Conservation (phyloP, 2,888 invertebrate species). For the Ophion ellenae region DNA sequence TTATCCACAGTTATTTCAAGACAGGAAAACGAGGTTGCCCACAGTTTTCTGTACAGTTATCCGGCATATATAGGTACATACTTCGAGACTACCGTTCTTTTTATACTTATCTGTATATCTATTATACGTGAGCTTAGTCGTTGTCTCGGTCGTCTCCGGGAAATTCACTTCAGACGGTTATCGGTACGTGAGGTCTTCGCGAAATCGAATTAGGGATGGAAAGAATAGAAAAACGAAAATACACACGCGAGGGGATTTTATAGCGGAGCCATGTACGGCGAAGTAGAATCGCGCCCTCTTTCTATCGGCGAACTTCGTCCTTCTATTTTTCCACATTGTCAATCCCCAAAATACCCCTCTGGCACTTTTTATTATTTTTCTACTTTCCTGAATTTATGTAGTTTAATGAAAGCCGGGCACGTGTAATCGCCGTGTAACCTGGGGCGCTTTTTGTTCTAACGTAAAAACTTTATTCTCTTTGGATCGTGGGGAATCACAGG, state of each 20-base stretch:
- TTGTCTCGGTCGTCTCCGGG: constrained; percentile 20
- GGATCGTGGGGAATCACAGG: too few relatives aligned
- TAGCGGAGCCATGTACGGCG: constrained; percentile 2
- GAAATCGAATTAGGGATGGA: constrained; percentile 48
- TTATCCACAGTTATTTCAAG: constrained; percentile 61
- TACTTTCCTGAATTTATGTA: constrained; percentile 5
- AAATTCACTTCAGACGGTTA: constrained; percentile 62
- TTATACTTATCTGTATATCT: constrained; percentile 30
- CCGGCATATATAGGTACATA: neutral
- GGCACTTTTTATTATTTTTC: constrained; percentile 21
- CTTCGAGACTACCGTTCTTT: constrained; percentile 11
- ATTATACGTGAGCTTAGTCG: constrained; percentile 40
- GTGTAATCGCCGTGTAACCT: neutral
- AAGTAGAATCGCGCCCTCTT: constrained; percentile 13
- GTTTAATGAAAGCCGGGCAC: constrained; percentile 13
- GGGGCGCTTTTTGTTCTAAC: neutral
- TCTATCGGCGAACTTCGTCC: neutral
- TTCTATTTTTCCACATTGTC: constrained; percentile 23
- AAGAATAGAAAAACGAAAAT: constrained; percentile 17
- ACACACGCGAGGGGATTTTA: constrained; percentile 18
- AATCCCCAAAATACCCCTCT: constrained; percentile 1
- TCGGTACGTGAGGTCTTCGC: constrained; percentile 53
- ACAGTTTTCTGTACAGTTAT: constrained; percentile 5
- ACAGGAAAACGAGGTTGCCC: constrained; percentile 43
- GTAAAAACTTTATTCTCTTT: neutral